These are phyloP conservation scores for Electrona antarctica DNA, from an alignment of 2,113 vertebrate genomes.

Conservation along the genomic window DNA sequence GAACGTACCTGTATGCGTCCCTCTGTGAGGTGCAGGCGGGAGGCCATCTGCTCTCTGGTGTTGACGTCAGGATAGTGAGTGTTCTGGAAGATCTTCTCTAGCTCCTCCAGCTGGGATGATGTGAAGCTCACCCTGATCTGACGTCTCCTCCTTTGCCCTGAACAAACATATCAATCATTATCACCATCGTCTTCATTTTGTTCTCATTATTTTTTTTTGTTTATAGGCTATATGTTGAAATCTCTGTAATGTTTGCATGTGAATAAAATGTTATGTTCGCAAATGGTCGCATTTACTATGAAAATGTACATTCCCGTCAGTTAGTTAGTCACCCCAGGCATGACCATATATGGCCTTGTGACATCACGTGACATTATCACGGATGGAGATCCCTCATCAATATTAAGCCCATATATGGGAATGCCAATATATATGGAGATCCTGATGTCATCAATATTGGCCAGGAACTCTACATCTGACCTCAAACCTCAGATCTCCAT, in stretches of 20 bases:
- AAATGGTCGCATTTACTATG: background rate
- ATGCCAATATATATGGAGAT: too few species aligned
- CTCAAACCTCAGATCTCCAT: too few species aligned
- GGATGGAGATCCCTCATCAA: too few species aligned
- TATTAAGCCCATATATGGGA: too few species aligned
- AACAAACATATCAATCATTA: background rate
- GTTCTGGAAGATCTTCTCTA: constrained; percentile 66
- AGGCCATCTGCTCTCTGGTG: constrained; percentile 64
- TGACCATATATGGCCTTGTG: too few species aligned
- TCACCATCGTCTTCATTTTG: background rate
- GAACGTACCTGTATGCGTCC: constrained; percentile 62
- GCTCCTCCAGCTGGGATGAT: constrained; percentile 58
- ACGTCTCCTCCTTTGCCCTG: constrained; percentile 64
- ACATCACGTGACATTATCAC: too few species aligned
- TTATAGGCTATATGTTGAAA: too few species aligned
- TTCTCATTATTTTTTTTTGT: background rate
- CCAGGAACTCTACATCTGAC: too few species aligned
- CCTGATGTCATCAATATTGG: too few species aligned
- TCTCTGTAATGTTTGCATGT: too few species aligned
- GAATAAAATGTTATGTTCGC: too few species aligned
- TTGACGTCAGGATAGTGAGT: constrained; percentile 69
- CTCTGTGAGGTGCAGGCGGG: constrained; percentile 58
- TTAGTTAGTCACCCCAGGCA: background rate
- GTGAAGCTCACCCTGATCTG: constrained; percentile 70
- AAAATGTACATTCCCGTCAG: constrained; percentile 30